Evolutionary conservation across 2,888 invertebrate species (phyloP), one percentile per base, ranked within the genome.

Genomic region (Chorisops tibialis): DNA sequence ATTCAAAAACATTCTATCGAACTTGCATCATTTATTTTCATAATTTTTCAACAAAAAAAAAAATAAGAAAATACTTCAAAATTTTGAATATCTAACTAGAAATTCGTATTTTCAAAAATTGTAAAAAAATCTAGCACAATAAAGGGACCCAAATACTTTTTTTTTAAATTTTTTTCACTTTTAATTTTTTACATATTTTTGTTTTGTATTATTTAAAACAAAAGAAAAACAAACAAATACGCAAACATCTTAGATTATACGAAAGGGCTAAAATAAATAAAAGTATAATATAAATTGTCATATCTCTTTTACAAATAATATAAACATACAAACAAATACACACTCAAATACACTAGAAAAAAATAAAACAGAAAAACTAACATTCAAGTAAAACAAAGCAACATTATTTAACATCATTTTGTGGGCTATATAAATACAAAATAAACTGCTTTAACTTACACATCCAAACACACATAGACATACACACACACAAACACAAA

Each of bases 371-470:
- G n/a, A 14, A 30, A 30, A 30, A 30, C 1, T 7, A 5, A 30
- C 2, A 30, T 9, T 7, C 30, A 30, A 30, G 9, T 2, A 30
- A 30, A 30, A 1, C 30, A 30, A 30, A 30, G 30, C 30, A 30
- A 30, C 3, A 30, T 30, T 30, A 9, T 30, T n/a, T 12, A 51
- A 50, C 58, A 60, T 51, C 60, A n/a, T 51, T 51, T 60, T 60
- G 50, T 60, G 60, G 60, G 60, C 60, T 60, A 54, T 12, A 61
- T 4, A 61, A 12, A 41, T 7, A 50, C 4, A n/a, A 38, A 38
- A n/a, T 14, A 56, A 24, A 45, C 19, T 38, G 19, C 19, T 18
- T 19, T 4, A 45, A 19, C 14, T 18, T 14, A 38, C 11, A 39
- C 19, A 48, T 21, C 9, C 22, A 19, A 22, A 48, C 19, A 48